A percentile compares a stretch with the other conserved stretches of the same genome.
phyloP scores from a whole-genome alignment of 2,888 invertebrate genomes.

The Molanna angustata region DNA sequence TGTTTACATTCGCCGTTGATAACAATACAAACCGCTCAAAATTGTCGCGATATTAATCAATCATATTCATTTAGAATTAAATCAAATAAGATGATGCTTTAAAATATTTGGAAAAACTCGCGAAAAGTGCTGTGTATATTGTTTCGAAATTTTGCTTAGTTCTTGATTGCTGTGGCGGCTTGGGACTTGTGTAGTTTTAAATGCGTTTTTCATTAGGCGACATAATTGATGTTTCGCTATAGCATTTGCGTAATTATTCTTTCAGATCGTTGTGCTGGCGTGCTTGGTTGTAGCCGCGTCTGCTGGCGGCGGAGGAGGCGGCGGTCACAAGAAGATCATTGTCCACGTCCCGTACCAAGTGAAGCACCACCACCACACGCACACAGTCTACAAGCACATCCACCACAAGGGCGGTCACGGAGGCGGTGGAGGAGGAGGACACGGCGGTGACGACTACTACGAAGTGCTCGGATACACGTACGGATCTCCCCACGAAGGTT shows the following conservation, averaged over 20 bases:
- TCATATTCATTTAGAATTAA: too few species aligned
- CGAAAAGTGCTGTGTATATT: too few species aligned
- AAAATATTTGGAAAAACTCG: too few species aligned
- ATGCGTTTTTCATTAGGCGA: not conserved
- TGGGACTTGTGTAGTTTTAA: too few species aligned
- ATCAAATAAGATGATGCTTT: too few species aligned
- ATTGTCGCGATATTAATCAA: too few species aligned
- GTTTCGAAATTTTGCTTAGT: too few species aligned
- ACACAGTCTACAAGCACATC: conserved; percentile 72
- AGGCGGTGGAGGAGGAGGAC: conserved; percentile 42
- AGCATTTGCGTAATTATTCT: conserved; percentile 29
- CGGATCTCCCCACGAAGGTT: conserved; percentile 60
- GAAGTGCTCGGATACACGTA: conserved; percentile 67
- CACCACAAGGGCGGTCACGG: conserved; percentile 59
- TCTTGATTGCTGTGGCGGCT: too few species aligned
- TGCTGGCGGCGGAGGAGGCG: conserved; percentile 48
- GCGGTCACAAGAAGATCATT: conserved; percentile 68
- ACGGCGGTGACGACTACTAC: conserved; percentile 57
- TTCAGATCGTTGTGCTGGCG: conserved; percentile 43
- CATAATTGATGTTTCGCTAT: not conserved
- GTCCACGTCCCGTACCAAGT: conserved; percentile 78
- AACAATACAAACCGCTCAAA: too few species aligned
- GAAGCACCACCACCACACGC: conserved; percentile 74
- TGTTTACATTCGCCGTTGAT: too few species aligned
- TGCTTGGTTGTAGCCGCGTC: conserved; percentile 44